phyloP scores from a whole-genome alignment of 2,888 invertebrate species.

The Drosophila hamatofila region DNA sequence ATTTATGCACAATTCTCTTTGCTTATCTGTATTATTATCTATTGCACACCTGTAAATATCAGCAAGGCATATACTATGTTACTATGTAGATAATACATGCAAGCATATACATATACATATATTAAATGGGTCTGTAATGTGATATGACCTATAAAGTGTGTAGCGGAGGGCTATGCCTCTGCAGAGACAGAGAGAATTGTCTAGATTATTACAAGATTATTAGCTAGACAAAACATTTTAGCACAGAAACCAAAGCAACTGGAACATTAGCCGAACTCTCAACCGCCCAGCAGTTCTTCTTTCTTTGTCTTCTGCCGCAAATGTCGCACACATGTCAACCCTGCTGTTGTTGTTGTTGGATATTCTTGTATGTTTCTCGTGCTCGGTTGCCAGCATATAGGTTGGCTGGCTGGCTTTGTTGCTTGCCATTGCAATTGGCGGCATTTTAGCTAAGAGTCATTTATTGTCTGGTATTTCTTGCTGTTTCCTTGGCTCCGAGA shows the following conservation, averaged over 20 bases:
- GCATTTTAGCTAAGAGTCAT: constrained; percentile 62
- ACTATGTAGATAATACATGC: background rate
- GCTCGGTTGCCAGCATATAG: constrained; percentile 60
- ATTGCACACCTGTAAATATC: constrained; percentile 27
- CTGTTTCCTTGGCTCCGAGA: constrained; percentile 68
- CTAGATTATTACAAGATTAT: constrained; percentile 76
- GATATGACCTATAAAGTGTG: constrained; percentile 50
- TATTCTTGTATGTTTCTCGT: constrained; percentile 6
- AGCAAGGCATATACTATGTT: constrained; percentile 11
- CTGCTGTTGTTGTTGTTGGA: constrained; percentile 27
- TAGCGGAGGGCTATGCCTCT: constrained; percentile 5
- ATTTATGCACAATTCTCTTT: constrained; percentile 26
- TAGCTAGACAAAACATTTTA: constrained; percentile 74
- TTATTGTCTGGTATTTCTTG: constrained; percentile 54
- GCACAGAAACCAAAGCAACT: constrained; percentile 83
- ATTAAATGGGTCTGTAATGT: constrained; percentile 51
- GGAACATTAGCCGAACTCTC: constrained; percentile 76
- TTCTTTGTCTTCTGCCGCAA: constrained; percentile 57
- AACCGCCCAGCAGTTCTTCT: constrained; percentile 24
- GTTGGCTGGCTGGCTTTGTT: constrained; percentile 37
- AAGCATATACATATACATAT: constrained; percentile 12
- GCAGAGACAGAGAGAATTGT: constrained; percentile 34
- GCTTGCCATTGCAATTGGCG: constrained; percentile 67
- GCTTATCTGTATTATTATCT: constrained; percentile 4
- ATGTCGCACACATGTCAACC: constrained; percentile 80